Conservation (phyloP, 2,113 vertebrate species). For the Serilophus lunatus region DNA sequence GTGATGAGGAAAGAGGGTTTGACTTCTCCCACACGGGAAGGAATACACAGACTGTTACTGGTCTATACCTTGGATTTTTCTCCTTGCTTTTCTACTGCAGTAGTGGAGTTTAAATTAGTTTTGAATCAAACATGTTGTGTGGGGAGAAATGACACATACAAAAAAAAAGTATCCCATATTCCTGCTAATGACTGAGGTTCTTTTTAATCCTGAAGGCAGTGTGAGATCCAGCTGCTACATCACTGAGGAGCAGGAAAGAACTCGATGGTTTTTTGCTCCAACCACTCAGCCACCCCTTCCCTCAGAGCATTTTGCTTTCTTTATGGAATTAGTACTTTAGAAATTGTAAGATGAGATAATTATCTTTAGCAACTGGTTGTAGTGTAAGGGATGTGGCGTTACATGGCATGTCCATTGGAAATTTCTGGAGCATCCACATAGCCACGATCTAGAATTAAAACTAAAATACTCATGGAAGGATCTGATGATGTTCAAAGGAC, state of each 20-base stretch:
- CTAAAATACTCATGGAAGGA: neutral
- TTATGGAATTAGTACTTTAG: neutral
- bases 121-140: neutral
- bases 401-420: neutral
- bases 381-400: neutral
- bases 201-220: neutral
- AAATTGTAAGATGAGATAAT: neutral
- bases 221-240: neutral
- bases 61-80: neutral
- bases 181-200: neutral
- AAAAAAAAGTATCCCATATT: neutral
- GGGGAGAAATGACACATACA: neutral
- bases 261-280: too few species aligned
- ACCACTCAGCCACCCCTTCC: rapidly evolving
- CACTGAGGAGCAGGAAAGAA: neutral
- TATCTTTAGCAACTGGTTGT: neutral
- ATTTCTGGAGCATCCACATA: neutral
- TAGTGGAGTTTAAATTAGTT: neutral
- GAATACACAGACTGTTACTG: neutral
- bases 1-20: neutral
- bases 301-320: neutral
- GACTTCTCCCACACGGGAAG: neutral
- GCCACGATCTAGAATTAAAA: neutral
- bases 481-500: neutral
- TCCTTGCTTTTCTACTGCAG: neutral